Evolutionary conservation across 2,797 vertebrate genomes (phyloP).

Genomic region (Balearica regulorum): DNA sequence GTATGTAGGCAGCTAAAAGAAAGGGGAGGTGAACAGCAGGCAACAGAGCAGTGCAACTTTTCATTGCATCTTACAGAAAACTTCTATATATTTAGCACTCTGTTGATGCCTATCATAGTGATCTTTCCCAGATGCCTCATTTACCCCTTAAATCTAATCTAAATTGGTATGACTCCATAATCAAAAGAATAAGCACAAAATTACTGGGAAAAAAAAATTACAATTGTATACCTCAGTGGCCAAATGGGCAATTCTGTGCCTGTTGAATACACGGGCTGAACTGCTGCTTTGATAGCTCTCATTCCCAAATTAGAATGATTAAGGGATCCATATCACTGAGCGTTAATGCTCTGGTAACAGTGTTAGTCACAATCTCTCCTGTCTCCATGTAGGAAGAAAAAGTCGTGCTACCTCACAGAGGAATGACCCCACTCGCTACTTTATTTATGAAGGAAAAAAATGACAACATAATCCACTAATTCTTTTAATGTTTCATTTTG

Average conservation of each 20-base stretch:
- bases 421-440: background rate
- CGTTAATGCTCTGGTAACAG: background rate
- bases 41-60: background rate
- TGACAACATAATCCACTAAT: background rate
- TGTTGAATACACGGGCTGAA: background rate
- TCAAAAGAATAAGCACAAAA: slow-evolving; percentile 6
- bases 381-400: background rate
- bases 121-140: slow-evolving; percentile 31
- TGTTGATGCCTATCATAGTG: background rate
- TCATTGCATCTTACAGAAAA: slow-evolving; percentile 20
- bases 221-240: background rate
- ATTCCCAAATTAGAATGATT: background rate
- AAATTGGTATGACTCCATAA: background rate
- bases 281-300: background rate
- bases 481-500: background rate
- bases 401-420: background rate
- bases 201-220: background rate
- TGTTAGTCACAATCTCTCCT: background rate
- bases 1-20: background rate
- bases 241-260: background rate
- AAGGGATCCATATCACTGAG: background rate
- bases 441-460: background rate
- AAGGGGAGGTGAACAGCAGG: background rate
- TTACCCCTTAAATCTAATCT: background rate
- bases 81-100: slow-evolving; percentile 22